Conservation (phyloP, 2,888 invertebrate genomes). For the Perizoma flavofasciatum region DNA sequence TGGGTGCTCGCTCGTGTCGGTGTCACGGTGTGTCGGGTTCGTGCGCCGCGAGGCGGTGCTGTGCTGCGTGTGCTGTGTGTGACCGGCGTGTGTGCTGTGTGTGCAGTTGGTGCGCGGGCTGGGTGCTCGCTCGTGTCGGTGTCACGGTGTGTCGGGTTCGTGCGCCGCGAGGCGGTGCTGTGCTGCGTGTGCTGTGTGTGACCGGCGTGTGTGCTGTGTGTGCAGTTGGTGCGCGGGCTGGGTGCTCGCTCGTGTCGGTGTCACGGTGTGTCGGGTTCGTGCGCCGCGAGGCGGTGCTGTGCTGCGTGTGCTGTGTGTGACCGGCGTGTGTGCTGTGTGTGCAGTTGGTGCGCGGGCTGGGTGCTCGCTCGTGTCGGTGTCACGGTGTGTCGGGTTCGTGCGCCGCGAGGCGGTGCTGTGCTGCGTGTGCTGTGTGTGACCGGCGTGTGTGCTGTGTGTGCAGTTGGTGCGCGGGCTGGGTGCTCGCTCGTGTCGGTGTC, state of each 20-base stretch:
- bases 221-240: constrained; percentile 89
- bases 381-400: constrained; percentile 99
- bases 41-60: constrained; percentile 95
- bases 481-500: constrained; percentile 96
- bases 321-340: neutral
- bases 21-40: constrained; percentile 99
- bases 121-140: constrained; percentile 94
- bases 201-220: neutral
- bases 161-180: constrained; percentile 96
- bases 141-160: constrained; percentile 98
- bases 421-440: neutral
- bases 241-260: constrained; percentile 96
- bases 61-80: neutral
- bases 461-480: constrained; percentile 90
- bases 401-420: constrained; percentile 94
- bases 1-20: constrained; percentile 93
- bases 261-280: constrained; percentile 98
- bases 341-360: constrained; percentile 89
- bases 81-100: neutral
- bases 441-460: neutral
- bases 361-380: constrained; percentile 96
- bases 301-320: neutral
- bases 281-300: constrained; percentile 95
- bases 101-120: constrained; percentile 88
- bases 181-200: neutral